phyloP scores from a whole-genome alignment of 30 jellyfish, hydroid and myxozoan genomes.

The Catostylus mosaicus region DNA sequence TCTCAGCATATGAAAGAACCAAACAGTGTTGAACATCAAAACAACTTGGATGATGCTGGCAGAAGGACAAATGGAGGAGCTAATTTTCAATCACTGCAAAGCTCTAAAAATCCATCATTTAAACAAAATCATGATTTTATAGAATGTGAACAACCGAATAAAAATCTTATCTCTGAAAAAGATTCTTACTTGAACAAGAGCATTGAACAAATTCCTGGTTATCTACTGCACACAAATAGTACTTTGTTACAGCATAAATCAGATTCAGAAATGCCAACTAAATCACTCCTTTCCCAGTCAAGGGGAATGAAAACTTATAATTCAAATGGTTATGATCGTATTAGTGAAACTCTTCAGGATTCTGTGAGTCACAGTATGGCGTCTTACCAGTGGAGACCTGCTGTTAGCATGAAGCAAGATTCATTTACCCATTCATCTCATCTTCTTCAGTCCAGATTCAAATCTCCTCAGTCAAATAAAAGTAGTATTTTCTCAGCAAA shows the following conservation, averaged over 20 bases:
- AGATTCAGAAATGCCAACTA: neutral
- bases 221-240: neutral
- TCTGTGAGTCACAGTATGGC: neutral
- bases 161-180: neutral
- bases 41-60: neutral
- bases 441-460: neutral
- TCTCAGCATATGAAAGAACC: too few relatives aligned
- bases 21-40: too few relatives aligned
- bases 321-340: neutral
- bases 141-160: neutral
- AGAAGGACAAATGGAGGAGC: too few relatives aligned
- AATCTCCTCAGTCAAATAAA: neutral
- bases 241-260: neutral
- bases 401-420: neutral
- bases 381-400: neutral
- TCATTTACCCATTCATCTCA: neutral
- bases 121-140: neutral
- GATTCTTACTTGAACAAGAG: slow-evolving; percentile 1
- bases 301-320: neutral
- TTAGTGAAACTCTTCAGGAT: neutral
- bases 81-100: too few relatives aligned
- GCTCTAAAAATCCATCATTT: neutral
- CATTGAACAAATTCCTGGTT: slow-evolving; percentile 16
- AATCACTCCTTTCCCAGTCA: neutral
- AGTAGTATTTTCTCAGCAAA: neutral